A percentile compares a stretch with the other conserved stretches of the same genome.
Evolutionary conservation across 35 echinoderm and acorn worm species (phyloP).

Genomic region (Ophioderma brevispina): DNA sequence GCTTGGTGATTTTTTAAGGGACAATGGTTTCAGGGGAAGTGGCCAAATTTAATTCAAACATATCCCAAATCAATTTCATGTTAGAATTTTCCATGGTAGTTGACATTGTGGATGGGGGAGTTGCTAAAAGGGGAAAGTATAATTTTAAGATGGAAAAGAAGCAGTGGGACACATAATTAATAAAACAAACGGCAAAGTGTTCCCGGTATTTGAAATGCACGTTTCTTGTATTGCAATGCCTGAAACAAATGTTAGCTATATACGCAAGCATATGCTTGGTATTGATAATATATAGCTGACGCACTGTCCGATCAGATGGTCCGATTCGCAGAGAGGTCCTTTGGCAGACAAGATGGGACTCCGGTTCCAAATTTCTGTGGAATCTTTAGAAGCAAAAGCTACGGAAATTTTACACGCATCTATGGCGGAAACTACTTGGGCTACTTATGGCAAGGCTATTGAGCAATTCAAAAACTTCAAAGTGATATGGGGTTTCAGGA

Average conservation of each 20-base stretch:
- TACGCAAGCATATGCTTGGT: neutral
- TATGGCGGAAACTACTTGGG: too few relatives aligned
- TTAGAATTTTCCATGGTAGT: neutral
- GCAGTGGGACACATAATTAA: neutral
- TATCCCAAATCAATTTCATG: neutral
- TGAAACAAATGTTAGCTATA: neutral
- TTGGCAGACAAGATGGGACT: neutral
- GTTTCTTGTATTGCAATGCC: neutral
- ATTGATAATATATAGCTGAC: constrained; percentile 42
- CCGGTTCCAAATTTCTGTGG: neutral
- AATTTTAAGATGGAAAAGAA: neutral
- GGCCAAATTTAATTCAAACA: neutral
- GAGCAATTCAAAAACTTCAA: too few relatives aligned
- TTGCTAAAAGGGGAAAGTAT: neutral
- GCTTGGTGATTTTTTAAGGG: neutral
- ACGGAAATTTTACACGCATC: too few relatives aligned
- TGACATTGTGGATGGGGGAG: neutral
- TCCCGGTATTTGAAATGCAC: neutral
- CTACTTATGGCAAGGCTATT: too few relatives aligned
- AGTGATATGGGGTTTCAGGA: too few relatives aligned
- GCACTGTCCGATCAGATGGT: constrained; percentile 24
- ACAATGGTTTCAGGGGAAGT: neutral
- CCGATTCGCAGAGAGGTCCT: neutral
- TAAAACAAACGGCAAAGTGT: neutral
- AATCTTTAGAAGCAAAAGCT: neutral